Conservation (phyloP, 2,888 invertebrate species). For the Liposcelis brunnea region DNA sequence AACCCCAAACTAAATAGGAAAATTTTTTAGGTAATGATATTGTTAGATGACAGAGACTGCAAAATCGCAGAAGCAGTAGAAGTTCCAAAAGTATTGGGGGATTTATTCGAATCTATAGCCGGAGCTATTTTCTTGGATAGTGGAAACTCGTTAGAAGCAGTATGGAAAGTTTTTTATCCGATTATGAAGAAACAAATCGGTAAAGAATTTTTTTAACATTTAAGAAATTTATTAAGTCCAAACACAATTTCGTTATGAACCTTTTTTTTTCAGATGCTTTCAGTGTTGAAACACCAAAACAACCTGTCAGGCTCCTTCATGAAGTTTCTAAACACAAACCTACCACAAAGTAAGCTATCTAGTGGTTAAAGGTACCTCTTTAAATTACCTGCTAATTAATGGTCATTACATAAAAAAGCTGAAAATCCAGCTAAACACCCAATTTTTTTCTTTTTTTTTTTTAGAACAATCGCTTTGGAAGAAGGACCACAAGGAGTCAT, state of each 20-base stretch:
- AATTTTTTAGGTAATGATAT: constrained; percentile 29
- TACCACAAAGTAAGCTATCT: no score
- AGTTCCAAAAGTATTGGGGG: constrained; percentile 83
- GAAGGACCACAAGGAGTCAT: no score
- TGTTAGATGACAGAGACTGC: constrained; percentile 46
- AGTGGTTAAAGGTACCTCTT: no score
- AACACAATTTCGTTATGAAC: background rate
- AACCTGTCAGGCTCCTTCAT: constrained; percentile 69
- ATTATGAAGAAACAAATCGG: constrained; percentile 75
- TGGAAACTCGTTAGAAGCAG: constrained; percentile 46
- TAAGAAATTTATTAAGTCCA: background rate
- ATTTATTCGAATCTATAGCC: constrained; percentile 79
- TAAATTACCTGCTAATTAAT: no score
- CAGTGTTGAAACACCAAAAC: constrained; percentile 65
- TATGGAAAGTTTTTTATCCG: constrained; percentile 63
- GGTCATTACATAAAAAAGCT: no score
- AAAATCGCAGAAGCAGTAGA: constrained; percentile 60
- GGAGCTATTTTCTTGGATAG: constrained; percentile 85
- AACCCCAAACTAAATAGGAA: no score
- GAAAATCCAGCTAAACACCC: no score
- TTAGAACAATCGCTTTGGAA: no score
- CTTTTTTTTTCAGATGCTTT: constrained; percentile 42
- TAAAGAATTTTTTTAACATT: constrained; percentile 21
- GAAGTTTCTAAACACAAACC: no score
- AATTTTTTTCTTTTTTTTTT: constrained; percentile 17